phyloP scores from a whole-genome alignment of 2,113 vertebrate genomes.

The Nerophis lumbriciformis region DNA sequence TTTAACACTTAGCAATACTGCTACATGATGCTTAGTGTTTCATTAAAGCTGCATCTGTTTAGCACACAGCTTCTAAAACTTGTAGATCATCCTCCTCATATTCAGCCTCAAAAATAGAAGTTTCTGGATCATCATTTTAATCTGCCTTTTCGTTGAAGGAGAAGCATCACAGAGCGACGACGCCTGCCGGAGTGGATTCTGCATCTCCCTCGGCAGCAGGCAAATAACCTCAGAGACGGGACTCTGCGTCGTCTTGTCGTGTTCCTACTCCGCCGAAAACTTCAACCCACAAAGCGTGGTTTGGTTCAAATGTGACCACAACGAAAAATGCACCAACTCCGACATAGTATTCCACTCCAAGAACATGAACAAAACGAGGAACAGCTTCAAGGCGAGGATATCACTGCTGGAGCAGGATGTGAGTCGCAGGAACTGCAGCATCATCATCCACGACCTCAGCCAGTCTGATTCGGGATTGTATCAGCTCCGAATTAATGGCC shows the following conservation, averaged over 20 bases:
- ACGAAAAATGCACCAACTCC: fast-evolving
- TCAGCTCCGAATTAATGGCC: slow-evolving; percentile 21
- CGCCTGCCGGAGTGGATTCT: neutral
- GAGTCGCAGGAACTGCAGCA: slow-evolving; percentile 28
- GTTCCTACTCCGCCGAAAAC: neutral
- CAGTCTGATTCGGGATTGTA: slow-evolving; percentile 46
- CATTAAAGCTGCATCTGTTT: too few relatives aligned
- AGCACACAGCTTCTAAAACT: too few relatives aligned
- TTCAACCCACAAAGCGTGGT: neutral
- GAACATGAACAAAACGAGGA: neutral
- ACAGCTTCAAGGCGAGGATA: slow-evolving; percentile 22
- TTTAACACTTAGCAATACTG: too few relatives aligned
- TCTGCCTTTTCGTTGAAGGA: neutral
- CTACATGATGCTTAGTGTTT: too few relatives aligned
- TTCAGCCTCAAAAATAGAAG: neutral
- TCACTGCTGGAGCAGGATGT: slow-evolving; percentile 30
- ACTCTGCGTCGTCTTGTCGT: slow-evolving; percentile 48
- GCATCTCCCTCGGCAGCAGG: neutral
- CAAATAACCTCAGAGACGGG: slow-evolving; percentile 35
- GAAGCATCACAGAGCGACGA: neutral
- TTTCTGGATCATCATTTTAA: neutral
- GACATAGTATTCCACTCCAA: slow-evolving; percentile 21
- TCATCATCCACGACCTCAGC: slow-evolving; percentile 40
- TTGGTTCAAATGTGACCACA: slow-evolving; percentile 44
- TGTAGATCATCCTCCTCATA: too few relatives aligned